Evolutionary conservation across 1,140 invertebrate genomes (phyloP).

Genomic region (Papilio helenus): DNA sequence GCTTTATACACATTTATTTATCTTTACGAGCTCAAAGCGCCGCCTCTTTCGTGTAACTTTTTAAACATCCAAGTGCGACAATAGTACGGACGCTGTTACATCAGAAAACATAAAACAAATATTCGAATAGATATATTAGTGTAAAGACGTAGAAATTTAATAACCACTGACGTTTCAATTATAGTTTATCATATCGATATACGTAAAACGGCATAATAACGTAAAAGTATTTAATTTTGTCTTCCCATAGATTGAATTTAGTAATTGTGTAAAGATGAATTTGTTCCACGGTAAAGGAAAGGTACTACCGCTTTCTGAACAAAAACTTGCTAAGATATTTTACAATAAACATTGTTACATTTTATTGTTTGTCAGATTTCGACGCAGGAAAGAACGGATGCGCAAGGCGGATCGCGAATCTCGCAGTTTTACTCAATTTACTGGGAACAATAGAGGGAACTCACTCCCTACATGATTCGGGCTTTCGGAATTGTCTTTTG

Average conservation of each 20-base stretch:
- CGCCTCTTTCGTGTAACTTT: constrained; percentile 13
- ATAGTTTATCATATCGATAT: no score
- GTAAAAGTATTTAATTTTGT: no score
- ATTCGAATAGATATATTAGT: neutral
- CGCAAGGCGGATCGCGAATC: constrained; percentile 20
- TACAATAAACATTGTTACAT: neutral
- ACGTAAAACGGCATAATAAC: no score
- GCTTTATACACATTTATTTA: constrained; percentile 14
- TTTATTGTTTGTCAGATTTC: constrained; percentile 4
- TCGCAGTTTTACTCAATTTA: constrained; percentile 34
- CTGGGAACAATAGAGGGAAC: constrained; percentile 18
- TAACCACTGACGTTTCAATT: no score
- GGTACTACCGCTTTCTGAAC: neutral
- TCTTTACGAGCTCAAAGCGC: neutral
- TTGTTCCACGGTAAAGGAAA: no score
- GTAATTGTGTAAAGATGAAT: no score
- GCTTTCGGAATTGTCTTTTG: constrained; percentile 29
- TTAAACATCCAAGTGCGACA: neutral
- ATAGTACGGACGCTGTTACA: neutral
- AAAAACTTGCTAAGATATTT: neutral
- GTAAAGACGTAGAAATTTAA: neutral
- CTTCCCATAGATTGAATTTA: no score
- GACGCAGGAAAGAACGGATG: neutral
- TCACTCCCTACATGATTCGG: constrained; percentile 27
- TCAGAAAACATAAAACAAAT: neutral